phyloP scores from a whole-genome alignment of 2,888 invertebrate genomes.

The Oligia fasciuncula region DNA sequence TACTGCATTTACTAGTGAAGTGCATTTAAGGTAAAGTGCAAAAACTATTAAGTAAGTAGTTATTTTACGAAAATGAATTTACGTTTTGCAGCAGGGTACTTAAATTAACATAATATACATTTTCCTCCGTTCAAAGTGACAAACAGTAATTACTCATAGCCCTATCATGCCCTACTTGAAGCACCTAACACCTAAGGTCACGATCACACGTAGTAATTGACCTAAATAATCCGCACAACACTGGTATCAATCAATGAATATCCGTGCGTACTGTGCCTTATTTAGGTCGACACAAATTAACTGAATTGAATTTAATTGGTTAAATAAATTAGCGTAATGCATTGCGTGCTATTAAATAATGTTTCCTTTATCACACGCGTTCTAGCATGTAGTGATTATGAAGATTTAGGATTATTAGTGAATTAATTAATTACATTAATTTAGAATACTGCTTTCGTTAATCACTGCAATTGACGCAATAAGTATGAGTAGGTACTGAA shows the following conservation, averaged over 20 bases:
- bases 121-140: conserved; percentile 17
- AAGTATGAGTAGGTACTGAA: background rate
- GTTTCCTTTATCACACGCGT: conserved; percentile 43
- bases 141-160: conserved; percentile 20
- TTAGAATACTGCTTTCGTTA: conserved; percentile 11
- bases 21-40: background rate
- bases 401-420: conserved; percentile 27
- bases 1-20: background rate
- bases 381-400: conserved; percentile 43
- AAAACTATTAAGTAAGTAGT: background rate
- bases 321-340: conserved; percentile 56
- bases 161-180: conserved; percentile 27
- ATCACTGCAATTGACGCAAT: background rate
- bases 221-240: conserved; percentile 59
- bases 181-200: conserved; percentile 52
- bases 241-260: conserved; percentile 61
- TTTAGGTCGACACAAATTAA: conserved; percentile 65
- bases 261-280: conserved; percentile 54
- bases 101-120: background rate
- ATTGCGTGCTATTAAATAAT: conserved; percentile 49
- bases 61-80: background rate
- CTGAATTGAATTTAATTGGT: conserved; percentile 68
- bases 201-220: conserved; percentile 59
- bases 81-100: background rate
- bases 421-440: conserved; percentile 42